Percentiles rank a stretch among this genome's conserved stretches.
Evolutionary conservation across 2,797 vertebrate genomes (phyloP).

Genomic region (Avahi laniger): DNA sequence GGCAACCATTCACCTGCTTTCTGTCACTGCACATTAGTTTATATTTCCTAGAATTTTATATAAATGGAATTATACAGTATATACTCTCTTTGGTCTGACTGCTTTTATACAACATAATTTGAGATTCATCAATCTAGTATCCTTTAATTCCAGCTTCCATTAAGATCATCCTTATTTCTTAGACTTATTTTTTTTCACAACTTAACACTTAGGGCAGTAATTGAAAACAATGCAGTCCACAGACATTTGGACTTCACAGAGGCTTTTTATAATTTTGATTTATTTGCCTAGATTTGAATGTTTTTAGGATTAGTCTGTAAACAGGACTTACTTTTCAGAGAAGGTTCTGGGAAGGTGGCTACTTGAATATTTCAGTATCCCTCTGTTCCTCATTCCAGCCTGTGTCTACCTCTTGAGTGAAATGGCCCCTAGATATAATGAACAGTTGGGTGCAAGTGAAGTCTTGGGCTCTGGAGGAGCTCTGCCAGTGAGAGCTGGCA

Average conservation of each 20-base stretch:
- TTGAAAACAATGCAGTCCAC: neutral
- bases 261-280: neutral
- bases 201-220: neutral
- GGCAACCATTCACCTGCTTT: neutral
- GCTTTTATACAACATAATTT: neutral
- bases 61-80: neutral
- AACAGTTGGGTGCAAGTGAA: neutral
- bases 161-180: conserved; percentile 10
- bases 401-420: neutral
- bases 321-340: neutral
- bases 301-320: conserved; percentile 15
- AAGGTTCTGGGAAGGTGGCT: neutral
- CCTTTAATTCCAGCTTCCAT: conserved; percentile 4
- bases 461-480: neutral
- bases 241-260: conserved; percentile 17
- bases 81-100: neutral
- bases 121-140: neutral
- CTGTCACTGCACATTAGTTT: neutral
- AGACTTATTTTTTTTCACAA: neutral
- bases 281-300: conserved; percentile 26
- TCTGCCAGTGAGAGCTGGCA: neutral
- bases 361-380: neutral
- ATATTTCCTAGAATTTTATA: neutral
- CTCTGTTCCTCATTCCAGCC: conserved; percentile 2
- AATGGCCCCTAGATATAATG: neutral